Base-by-base conservation (phyloP, 2,113 vertebrate species). In the Axis porcinus region DNA sequence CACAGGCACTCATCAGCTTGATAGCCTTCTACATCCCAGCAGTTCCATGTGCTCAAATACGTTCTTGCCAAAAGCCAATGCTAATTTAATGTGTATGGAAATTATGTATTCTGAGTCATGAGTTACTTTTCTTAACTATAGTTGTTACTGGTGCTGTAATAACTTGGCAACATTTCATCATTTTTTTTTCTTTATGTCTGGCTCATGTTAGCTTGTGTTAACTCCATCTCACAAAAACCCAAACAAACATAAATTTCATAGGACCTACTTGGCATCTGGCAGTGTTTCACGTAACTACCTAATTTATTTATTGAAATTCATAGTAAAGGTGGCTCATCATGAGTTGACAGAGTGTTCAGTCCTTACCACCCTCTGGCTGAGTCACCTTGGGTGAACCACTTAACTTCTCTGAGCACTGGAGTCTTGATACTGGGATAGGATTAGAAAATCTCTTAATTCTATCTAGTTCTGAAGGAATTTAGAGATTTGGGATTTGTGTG, bases 41-140 rank as follows among this genome's bases (percentile, higher is more conserved):
- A 12, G 93, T n/a, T 89, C 36, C 58, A 45, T 86, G 85, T 0
- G 0, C 95, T 96, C 7, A 0, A 3, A 17, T 52, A 36, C 3
- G 1, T 19, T 0, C 0, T 28, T 17, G 52, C 67, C 92, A 93
- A 81, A 95, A 97, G 86, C 78, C 2, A 36, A 19, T 74, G 89
- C 79, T 85, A 25, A 43, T 85, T 91, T 50, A n/a, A 54, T 55
- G 36, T 91, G 94, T 58, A 60, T 97, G 95, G 93, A 95, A 98
- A 97, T 96, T 89, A 97, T 97, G 93, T 98, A 91, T 79, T 98
- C 96, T 98, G 97, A 98, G 97, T 98, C 96, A 98, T 67, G 54
- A 83, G 91, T 97, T 96, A 58, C 96, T 98, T 97, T 97, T 96
- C 94, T 97, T 96, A 98, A 96, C 92, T 74, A 23, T 93, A 64